These are phyloP conservation scores for Potorous gilbertii DNA, from an alignment of 2,797 vertebrate genomes.

Conservation along the genomic window DNA sequence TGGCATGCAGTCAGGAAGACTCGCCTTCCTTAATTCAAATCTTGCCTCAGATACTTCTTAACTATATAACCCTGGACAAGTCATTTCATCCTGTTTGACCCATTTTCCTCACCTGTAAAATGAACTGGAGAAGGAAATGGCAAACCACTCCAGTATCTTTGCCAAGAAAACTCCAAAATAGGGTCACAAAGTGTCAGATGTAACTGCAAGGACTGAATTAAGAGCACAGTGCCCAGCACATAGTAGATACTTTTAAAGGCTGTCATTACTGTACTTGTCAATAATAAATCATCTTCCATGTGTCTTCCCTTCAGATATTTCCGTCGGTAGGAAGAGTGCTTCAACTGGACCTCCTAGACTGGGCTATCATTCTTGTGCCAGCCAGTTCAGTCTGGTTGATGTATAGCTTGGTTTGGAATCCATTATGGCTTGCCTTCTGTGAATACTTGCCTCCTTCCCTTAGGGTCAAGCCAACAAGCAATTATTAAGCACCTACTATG, in stretches of 20 bases:
- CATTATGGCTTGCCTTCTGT: background rate
- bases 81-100: too few species aligned
- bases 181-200: background rate
- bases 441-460: background rate
- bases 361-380: background rate
- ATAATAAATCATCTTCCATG: background rate
- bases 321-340: background rate
- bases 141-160: background rate
- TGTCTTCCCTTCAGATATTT: background rate
- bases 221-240: background rate
- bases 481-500: background rate
- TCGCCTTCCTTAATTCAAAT: too few species aligned
- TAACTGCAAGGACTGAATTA: background rate
- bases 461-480: background rate
- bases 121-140: background rate
- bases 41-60: too few species aligned
- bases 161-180: background rate
- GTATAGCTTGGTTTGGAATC: background rate
- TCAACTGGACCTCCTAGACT: background rate
- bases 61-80: too few species aligned
- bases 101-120: background rate
- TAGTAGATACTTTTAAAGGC: background rate
- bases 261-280: accelerated
- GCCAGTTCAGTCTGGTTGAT: background rate
- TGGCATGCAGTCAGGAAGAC: too few species aligned